A percentile compares a stretch with the other conserved stretches of the same genome.
Conservation (phyloP, 1,140 invertebrate genomes). For the Protaetia brevitarsis region DNA sequence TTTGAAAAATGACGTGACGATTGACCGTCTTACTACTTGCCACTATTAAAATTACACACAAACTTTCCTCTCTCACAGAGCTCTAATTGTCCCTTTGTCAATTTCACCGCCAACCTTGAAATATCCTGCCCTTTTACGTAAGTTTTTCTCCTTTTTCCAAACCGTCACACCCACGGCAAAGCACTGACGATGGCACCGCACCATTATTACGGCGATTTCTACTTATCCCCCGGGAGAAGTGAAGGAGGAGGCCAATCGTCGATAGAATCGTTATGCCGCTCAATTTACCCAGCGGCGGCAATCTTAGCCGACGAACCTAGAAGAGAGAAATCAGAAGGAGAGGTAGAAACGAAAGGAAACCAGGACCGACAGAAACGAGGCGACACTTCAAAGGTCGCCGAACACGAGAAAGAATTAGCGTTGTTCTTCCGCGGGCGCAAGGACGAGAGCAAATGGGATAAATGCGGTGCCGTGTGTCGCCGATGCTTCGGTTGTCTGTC, state of each 20-base stretch:
- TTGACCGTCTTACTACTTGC: no score
- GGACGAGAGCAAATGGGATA: constrained; percentile 1
- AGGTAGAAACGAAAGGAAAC: background rate
- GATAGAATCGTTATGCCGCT: background rate
- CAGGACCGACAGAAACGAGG: no score
- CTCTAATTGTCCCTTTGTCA: no score
- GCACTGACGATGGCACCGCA: background rate
- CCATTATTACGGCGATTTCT: constrained; percentile 10
- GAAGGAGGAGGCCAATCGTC: background rate
- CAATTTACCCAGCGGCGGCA: constrained; percentile 4
- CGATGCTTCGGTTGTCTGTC: no score
- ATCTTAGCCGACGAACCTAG: no score
- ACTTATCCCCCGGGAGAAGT: no score
- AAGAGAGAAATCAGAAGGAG: background rate
- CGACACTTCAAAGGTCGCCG: background rate
- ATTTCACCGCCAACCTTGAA: background rate
- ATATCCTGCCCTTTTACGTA: no score
- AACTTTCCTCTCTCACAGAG: no score
- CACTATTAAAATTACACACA: no score
- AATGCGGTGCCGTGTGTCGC: background rate
- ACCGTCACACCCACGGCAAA: background rate
- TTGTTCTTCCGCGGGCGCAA: background rate
- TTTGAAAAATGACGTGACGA: no score
- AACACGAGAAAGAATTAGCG: constrained; percentile 7
- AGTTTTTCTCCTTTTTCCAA: background rate